Percentiles rank a stretch among this genome's conserved stretches.
Conservation (phyloP, 2,888 invertebrate species). For the Pachydiplax longipennis region DNA sequence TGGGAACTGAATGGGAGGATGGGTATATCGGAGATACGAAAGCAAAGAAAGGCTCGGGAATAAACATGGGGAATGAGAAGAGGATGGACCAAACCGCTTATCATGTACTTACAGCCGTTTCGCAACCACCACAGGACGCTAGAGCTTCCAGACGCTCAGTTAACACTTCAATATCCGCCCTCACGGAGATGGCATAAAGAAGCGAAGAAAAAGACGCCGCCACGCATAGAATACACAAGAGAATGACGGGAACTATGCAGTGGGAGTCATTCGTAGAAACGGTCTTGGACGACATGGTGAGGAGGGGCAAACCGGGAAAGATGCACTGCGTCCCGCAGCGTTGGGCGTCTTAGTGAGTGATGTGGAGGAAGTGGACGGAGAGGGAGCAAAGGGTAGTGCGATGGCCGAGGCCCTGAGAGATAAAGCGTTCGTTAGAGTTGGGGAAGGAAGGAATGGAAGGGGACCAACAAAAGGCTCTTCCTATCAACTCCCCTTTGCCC, state of each 20-base stretch:
- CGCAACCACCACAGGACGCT: neutral
- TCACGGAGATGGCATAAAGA: constrained; percentile 10
- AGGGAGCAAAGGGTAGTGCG: constrained; percentile 35
- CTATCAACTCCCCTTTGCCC: neutral
- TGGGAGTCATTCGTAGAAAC: neutral
- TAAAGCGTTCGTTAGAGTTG: neutral
- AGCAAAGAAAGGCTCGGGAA: neutral
- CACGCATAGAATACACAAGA: neutral
- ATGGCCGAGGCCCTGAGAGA: constrained; percentile 32
- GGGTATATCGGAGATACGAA: neutral
- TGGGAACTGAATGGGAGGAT: neutral
- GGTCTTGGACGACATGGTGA: neutral
- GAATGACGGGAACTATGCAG: neutral
- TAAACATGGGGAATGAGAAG: neutral
- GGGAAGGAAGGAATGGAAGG: neutral
- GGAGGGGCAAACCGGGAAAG: neutral
- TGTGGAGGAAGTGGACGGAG: constrained; percentile 6
- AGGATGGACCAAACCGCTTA: neutral
- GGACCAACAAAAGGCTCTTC: neutral
- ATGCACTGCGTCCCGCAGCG: neutral
- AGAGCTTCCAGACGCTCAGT: neutral
- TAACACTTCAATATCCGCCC: neutral
- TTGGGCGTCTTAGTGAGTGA: neutral
- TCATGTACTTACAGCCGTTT: neutral
- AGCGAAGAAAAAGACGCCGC: constrained; percentile 1